Evolutionary conservation across 2,888 invertebrate genomes (phyloP).

Genomic region (Leptopilina drosophilae): DNA sequence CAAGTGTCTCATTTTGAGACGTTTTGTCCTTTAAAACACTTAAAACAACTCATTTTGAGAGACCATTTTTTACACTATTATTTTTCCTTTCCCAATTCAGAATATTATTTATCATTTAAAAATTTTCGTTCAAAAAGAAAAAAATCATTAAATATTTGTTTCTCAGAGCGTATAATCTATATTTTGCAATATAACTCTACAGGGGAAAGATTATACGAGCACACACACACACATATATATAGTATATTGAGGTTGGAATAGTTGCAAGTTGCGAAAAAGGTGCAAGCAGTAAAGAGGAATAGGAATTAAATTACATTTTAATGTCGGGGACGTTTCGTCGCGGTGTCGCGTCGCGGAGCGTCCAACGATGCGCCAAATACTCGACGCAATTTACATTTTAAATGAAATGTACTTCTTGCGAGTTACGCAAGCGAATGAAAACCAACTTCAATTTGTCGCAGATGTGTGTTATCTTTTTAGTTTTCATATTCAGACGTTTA

Average conservation of each 20-base stretch:
- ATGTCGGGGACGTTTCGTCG: constrained; percentile 73
- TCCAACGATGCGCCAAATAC: constrained; percentile 70
- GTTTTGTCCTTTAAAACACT: too few relatives aligned
- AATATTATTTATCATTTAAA: too few relatives aligned
- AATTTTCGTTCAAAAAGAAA: neutral
- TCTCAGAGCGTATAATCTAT: neutral
- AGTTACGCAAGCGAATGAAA: constrained; percentile 18
- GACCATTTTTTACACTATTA: too few relatives aligned
- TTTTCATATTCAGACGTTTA: constrained; percentile 2
- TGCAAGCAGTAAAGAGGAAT: constrained; percentile 53
- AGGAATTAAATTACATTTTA: constrained; percentile 75
- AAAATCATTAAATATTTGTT: constrained; percentile 24
- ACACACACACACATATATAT: neutral
- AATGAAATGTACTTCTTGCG: constrained; percentile 71
- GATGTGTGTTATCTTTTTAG: neutral
- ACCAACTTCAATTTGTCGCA: constrained; percentile 26
- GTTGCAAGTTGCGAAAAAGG: constrained; percentile 46
- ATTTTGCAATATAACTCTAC: neutral
- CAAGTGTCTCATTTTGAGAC: too few relatives aligned
- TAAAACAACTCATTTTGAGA: too few relatives aligned
- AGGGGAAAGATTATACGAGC: constrained; percentile 19
- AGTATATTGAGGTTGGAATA: neutral
- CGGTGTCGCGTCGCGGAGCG: constrained; percentile 54
- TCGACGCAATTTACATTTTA: constrained; percentile 73
- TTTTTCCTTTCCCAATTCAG: too few relatives aligned